Base-by-base conservation (phyloP, 2,888 invertebrate species). In the Gibbula magus region DNA sequence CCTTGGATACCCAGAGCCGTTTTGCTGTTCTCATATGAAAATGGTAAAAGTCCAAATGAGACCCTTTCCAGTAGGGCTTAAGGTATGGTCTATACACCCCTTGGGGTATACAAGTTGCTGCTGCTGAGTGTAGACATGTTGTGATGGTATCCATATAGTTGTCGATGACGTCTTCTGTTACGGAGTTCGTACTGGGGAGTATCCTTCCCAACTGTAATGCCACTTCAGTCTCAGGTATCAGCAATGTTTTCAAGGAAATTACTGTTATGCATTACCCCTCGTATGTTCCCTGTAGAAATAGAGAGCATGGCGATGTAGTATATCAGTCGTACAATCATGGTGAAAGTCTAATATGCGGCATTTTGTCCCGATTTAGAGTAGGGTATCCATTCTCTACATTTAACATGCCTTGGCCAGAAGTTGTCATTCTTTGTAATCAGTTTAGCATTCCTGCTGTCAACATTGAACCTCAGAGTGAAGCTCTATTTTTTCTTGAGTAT, bases 21-120 rank as follows among this genome's bases (percentile, higher is more conserved):
- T 25, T 39, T 8, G 70, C n/a, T 35, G n/a, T 0, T 20, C 39
- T 20, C 70, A 70, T 70, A n/a, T 32, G 32, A 20, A 35, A 70
- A 10, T 39, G 70, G 35, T 39, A 70, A 20, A 70, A 35, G 32
- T 70, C 70, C 4, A 70, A 20, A 35, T 70, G 29, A 10, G 35
- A 70, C 35, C n/a, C 2, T 8, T 70, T 70, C 70, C 70, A 70
- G 70, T 70, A 70, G 20, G 70, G 35, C 35, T 70, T 70, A 16
- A 70, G 70, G 70, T 70, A 70, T 35, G 70, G 70, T 10, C 39
- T 70, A 20, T 70, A 39, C 13, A 35, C 13, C 20, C 70, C 70
- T n/a, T n/a, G 18, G n/a, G 70, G 70, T 20, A 70, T 70, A n/a
- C 18, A 32, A 4, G 10, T 32, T 18, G 32, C 18, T 35, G 70